Evolutionary conservation across 2,888 invertebrate species (phyloP).

Genomic region (Idaea straminata): DNA sequence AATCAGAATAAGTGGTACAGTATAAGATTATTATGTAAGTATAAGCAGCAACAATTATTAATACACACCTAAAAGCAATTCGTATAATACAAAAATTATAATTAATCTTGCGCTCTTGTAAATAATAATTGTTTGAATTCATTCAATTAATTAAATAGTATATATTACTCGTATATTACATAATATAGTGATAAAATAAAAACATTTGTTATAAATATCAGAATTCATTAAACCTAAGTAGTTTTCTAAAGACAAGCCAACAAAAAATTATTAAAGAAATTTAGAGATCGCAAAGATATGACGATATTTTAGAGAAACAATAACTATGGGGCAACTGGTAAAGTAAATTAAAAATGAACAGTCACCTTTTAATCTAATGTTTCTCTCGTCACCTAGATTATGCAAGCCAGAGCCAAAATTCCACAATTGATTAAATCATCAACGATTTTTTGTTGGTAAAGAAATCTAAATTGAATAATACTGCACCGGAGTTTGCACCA

Average conservation of each 20-base stretch:
- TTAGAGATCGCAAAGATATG: constrained; percentile 47
- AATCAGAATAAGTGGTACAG: constrained; percentile 37
- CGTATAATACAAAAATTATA: constrained; percentile 51
- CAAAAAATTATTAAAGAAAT: constrained; percentile 41
- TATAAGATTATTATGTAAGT: constrained; percentile 34
- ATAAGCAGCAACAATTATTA: constrained; percentile 43
- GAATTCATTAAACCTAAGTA: constrained; percentile 54
- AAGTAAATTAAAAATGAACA: constrained; percentile 15
- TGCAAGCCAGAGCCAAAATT: constrained; percentile 6
- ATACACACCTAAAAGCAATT: constrained; percentile 51
- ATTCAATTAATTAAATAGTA: constrained; percentile 67
- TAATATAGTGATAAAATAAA: constrained; percentile 59
- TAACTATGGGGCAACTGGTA: constrained; percentile 20
- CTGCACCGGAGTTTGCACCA: constrained; percentile 50
- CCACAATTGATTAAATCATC: constrained; percentile 18
- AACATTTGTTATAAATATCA: constrained; percentile 63
- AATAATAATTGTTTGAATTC: constrained; percentile 49
- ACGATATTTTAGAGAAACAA: constrained; percentile 27
- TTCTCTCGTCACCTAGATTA: not conserved
- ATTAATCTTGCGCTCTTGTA: constrained; percentile 51
- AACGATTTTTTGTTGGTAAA: constrained; percentile 19
- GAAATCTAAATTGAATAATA: constrained; percentile 49
- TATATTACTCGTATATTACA: constrained; percentile 69
- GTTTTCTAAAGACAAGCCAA: constrained; percentile 44
- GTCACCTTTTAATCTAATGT: not conserved